Percentiles rank a stretch among this genome's conserved stretches.
phyloP scores from a whole-genome alignment of 1,140 invertebrate species.

The Tetraneura akinire region DNA sequence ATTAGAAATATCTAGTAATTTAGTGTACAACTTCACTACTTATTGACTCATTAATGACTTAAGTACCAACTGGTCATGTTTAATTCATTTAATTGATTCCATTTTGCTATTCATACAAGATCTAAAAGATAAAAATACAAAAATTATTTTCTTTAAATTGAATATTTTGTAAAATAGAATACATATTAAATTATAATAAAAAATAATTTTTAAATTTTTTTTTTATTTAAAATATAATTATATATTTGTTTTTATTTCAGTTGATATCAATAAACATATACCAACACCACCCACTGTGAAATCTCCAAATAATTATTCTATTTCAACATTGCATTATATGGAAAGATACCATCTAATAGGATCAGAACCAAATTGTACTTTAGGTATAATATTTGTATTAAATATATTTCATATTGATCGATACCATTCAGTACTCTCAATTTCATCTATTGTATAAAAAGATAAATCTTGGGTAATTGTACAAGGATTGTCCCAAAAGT shows the following conservation, averaged over 20 bases:
- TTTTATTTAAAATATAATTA: background rate
- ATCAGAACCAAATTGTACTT: background rate
- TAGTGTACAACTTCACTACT: background rate
- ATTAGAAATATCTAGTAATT: background rate
- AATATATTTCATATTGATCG: too few species aligned
- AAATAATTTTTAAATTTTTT: background rate
- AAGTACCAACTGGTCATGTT: background rate
- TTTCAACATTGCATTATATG: slow-evolving; percentile 54
- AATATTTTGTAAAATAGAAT: too few species aligned
- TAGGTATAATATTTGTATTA: too few species aligned
- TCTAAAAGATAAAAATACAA: background rate
- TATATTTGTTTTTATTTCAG: background rate
- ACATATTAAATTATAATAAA: too few species aligned
- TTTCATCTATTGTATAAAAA: too few species aligned
- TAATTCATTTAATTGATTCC: background rate
- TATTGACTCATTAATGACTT: background rate
- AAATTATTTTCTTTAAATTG: background rate
- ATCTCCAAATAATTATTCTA: slow-evolving; percentile 53
- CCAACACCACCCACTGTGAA: slow-evolving; percentile 3
- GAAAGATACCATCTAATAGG: slow-evolving; percentile 54
- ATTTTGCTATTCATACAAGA: background rate
- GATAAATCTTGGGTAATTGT: too few species aligned
- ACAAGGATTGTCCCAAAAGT: too few species aligned
- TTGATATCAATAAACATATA: slow-evolving; percentile 42
- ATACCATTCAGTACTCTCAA: too few species aligned